Percentiles rank a stretch among this genome's conserved stretches.
phyloP scores from a whole-genome alignment of 2,888 invertebrate genomes.

The Pherbina coryleti region DNA sequence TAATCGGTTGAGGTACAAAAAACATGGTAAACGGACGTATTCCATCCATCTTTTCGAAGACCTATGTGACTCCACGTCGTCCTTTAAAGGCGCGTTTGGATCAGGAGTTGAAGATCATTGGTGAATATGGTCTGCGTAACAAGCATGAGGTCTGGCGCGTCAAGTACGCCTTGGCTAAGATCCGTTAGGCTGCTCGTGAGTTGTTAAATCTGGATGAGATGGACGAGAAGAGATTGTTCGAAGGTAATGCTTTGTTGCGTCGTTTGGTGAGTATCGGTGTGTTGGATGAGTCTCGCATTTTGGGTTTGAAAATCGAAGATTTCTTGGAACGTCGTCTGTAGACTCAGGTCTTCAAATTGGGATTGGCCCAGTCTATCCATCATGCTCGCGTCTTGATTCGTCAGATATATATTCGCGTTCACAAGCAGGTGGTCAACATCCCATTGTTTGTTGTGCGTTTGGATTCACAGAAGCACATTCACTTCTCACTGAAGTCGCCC shows the following conservation, averaged over 20 bases:
- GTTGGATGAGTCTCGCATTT: conserved; percentile 94
- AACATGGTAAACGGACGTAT: conserved; percentile 94
- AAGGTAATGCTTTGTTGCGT: conserved; percentile 98
- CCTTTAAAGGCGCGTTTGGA: conserved; percentile 99
- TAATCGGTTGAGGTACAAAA: conserved; percentile 61
- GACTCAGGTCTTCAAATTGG: conserved; percentile 99
- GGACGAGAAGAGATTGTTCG: conserved; percentile 96
- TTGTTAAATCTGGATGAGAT: conserved; percentile 98
- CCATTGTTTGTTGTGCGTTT: conserved; percentile 97
- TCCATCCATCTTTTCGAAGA: conserved; percentile 95
- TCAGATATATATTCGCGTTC: conserved; percentile 98
- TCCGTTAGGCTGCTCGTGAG: conserved; percentile 99
- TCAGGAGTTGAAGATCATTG: conserved; percentile 98
- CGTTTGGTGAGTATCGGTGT: conserved; percentile 98
- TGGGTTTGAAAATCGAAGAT: conserved; percentile 98
- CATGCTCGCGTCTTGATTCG: conserved; percentile 99
- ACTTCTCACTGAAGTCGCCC: conserved; percentile 98
- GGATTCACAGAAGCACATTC: conserved; percentile 98
- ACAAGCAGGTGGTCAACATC: conserved; percentile 99
- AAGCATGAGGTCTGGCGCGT: conserved; percentile 99
- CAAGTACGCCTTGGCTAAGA: conserved; percentile 97
- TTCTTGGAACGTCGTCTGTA: conserved; percentile 99
- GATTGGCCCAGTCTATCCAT: conserved; percentile 99
- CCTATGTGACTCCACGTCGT: conserved; percentile 97
- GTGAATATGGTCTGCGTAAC: conserved; percentile 98